Evolutionary conservation across 2,888 invertebrate genomes (phyloP).

Genomic region (Lottia gigantea): DNA sequence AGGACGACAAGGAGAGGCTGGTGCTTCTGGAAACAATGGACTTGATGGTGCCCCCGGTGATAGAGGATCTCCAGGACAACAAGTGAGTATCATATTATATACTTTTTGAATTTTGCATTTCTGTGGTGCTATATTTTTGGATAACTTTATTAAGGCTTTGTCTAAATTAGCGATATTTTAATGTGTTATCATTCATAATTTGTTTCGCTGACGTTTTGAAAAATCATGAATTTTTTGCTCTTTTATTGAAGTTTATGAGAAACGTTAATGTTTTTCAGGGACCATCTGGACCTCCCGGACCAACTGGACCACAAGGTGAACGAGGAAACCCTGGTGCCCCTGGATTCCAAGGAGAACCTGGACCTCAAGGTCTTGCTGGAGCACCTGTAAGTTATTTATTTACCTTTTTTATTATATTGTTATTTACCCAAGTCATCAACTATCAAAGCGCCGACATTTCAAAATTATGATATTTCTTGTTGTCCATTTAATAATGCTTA

Average conservation of each 20-base stretch:
- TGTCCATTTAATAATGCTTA: not conserved
- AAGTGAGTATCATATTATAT: conserved; percentile 30
- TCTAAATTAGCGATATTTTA: no score
- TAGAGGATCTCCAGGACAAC: conserved; percentile 50
- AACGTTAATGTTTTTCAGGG: conserved; percentile 38
- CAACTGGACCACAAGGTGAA: conserved; percentile 51
- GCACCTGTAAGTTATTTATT: conserved; percentile 22
- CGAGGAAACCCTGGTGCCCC: conserved; percentile 55
- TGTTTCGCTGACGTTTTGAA: no score
- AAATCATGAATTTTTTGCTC: no score
- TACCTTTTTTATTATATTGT: no score
- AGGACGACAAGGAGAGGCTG: conserved; percentile 53
- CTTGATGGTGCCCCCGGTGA: conserved; percentile 52
- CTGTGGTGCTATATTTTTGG: no score
- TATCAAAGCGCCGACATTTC: no score
- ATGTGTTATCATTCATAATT: no score
- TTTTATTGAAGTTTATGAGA: not conserved
- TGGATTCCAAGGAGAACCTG: conserved; percentile 67
- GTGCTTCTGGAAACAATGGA: conserved; percentile 52
- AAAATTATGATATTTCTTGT: no score
- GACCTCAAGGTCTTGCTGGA: conserved; percentile 74
- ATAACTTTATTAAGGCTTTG: no score
- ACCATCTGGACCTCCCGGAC: conserved; percentile 40
- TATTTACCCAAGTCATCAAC: no score
- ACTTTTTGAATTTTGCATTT: no score